Conservation (phyloP, 1,140 invertebrate genomes). For the Drosophila oshimai region DNA sequence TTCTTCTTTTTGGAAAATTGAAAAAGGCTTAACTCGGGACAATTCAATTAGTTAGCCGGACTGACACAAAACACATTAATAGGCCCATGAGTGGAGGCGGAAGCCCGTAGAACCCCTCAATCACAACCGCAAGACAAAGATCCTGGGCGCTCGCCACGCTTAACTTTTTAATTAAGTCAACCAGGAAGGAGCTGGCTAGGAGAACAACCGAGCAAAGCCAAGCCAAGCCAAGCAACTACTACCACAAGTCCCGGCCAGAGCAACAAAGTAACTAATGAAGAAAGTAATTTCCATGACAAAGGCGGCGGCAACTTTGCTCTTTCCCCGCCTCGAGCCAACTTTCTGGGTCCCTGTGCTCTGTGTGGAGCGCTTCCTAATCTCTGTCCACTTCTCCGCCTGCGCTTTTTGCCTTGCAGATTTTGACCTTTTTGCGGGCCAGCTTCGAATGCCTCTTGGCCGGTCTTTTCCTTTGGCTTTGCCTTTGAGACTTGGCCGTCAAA, state of each 20-base stretch:
- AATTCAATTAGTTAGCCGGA: conserved; percentile 45
- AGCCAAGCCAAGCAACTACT: conserved; percentile 12
- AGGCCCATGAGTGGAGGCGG: conserved; percentile 36
- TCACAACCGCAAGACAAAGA: conserved; percentile 21
- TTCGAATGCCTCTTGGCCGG: conserved; percentile 9
- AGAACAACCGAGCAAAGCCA: background rate
- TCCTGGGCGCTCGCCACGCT: conserved; percentile 27
- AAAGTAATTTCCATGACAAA: conserved; percentile 79
- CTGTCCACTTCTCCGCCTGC: conserved; percentile 17
- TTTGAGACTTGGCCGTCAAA: conserved; percentile 33
- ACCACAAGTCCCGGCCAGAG: conserved; percentile 23
- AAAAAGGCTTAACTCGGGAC: conserved; percentile 5
- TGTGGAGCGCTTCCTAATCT: conserved; percentile 47
- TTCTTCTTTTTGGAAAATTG: background rate
- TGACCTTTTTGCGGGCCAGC: conserved; percentile 54
- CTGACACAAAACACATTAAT: conserved; percentile 43
- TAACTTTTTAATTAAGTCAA: conserved; percentile 82
- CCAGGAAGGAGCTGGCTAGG: conserved; percentile 17
- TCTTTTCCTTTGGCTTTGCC: conserved; percentile 11
- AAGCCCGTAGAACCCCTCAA: conserved; percentile 22
- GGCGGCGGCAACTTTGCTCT: conserved; percentile 47
- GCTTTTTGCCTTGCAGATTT: conserved; percentile 45
- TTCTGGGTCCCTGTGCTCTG: conserved; percentile 25
- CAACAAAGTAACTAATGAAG: conserved; percentile 73
- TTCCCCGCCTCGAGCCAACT: conserved; percentile 26